Evolutionary conservation across 2,888 invertebrate genomes (phyloP), one percentile per base, ranked within the genome.

Genomic region (Calephelis perditalis): DNA sequence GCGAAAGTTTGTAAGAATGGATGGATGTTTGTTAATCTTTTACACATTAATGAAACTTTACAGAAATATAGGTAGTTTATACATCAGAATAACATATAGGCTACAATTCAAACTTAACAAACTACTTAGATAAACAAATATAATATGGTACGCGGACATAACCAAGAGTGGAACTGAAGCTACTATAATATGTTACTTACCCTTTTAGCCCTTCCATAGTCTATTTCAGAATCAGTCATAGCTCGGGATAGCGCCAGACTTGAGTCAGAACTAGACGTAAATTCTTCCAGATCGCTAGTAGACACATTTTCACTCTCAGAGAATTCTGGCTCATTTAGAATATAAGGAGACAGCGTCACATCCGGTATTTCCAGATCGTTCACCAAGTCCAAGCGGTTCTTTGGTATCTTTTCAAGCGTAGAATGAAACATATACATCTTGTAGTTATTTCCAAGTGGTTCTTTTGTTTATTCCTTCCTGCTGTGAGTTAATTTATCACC

Each of bases 201-300:
- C 74, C 81, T 68, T 64, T 75, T 79, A 64, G 78, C 81, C 61
- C 75, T 69, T 2, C 70, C 78, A 65, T 87, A 89, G 58, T 89
- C 89, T 1, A 88, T 86, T 47, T 89, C 89, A 0, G 88, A 86
- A 47, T 86, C 88, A 0, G 88, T 88, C 82, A 90, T 78, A 5
- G 88, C 89, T 26, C 88, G 74, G 0, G 87, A 87, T 54, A 90
- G 64, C 0, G 86, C 71, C 12, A 86, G 64, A 49, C 84, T 86
- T 1, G 86, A 84, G 56, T 76, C 82, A 0, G 86, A 82, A 57
- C 79, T 83, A 44, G 73, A 57, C 0, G 78, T 75, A 5, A 66
- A 70, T 2, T 68, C 67, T 0, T 78, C 78, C 7, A 67, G 67
- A 8, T 79, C 79, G 0, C 74, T 76, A 12, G 71, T 56, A 52